These are phyloP conservation scores for Sorex araneus DNA, from an alignment of 2,113 vertebrate species.

Conservation along the genomic window DNA sequence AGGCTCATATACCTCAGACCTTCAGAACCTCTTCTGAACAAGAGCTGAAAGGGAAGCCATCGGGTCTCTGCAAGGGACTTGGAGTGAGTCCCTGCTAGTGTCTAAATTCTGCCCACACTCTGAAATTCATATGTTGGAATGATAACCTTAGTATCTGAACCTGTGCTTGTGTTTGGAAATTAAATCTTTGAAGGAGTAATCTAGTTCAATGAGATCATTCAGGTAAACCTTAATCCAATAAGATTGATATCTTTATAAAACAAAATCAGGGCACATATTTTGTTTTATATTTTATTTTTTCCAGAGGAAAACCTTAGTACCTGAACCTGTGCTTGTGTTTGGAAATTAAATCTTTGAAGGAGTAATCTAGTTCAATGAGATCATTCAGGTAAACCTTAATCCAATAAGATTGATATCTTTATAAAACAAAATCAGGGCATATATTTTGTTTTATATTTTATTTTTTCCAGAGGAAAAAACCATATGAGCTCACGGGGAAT, in stretches of 20 bases:
- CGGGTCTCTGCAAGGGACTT: too few relatives aligned
- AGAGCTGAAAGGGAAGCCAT: too few relatives aligned
- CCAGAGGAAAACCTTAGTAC: too few relatives aligned
- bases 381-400: too few relatives aligned
- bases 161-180: background rate
- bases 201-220: background rate
- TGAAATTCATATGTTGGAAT: background rate
- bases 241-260: background rate
- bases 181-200: background rate
- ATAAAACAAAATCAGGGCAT: background rate
- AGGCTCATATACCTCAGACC: too few relatives aligned
- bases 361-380: background rate
- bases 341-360: background rate
- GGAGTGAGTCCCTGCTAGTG: too few relatives aligned
- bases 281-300: too few relatives aligned
- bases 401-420: background rate
- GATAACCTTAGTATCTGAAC: background rate
- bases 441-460: too few relatives aligned
- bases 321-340: background rate
- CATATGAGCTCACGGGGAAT: background rate
- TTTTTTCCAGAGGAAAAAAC: too few relatives aligned
- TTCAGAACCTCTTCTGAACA: too few relatives aligned
- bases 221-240: too few relatives aligned
- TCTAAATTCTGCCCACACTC: too few relatives aligned
- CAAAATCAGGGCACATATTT: background rate